Percentiles rank a stretch among this genome's conserved stretches.
phyloP scores from a whole-genome alignment of 2,113 vertebrate species.

The Piprites chloris region DNA sequence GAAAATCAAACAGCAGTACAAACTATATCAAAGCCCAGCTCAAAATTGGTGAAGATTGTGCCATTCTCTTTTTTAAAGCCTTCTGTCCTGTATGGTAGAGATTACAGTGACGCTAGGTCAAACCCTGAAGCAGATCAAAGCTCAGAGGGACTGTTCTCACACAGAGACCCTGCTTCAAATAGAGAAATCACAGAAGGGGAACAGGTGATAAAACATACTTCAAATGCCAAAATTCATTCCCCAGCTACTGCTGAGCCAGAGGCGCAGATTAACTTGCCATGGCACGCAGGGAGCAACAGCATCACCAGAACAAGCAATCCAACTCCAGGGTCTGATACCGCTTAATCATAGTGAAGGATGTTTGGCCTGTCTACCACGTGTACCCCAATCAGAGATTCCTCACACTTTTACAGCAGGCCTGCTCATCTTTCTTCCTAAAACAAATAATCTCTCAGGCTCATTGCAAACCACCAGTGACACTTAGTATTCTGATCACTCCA shows the following conservation, averaged over 20 bases:
- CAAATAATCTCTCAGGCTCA: slow-evolving; percentile 10
- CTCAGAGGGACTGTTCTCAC: neutral
- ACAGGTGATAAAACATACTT: neutral
- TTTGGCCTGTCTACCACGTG: neutral
- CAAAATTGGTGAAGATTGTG: neutral
- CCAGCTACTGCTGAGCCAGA: neutral
- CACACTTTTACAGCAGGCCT: neutral
- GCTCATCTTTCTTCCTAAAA: slow-evolving; percentile 21
- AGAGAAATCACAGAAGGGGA: neutral
- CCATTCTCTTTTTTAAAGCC: neutral
- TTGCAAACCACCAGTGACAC: neutral
- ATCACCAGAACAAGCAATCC: neutral
- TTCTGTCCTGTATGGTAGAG: neutral
- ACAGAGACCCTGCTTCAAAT: neutral
- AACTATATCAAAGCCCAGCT: neutral
- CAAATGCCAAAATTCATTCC: neutral
- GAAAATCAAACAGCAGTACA: neutral
- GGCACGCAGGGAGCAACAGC: neutral
- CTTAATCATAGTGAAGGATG: slow-evolving; percentile 24
- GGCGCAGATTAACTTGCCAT: neutral
- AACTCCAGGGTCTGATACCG: neutral
- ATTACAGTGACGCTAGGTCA: neutral
- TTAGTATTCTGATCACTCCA: neutral
- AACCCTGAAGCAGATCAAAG: neutral
- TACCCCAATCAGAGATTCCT: neutral